These are phyloP conservation scores for Lottia scabra DNA, from an alignment of 2,888 invertebrate species.

Conservation along the genomic window DNA sequence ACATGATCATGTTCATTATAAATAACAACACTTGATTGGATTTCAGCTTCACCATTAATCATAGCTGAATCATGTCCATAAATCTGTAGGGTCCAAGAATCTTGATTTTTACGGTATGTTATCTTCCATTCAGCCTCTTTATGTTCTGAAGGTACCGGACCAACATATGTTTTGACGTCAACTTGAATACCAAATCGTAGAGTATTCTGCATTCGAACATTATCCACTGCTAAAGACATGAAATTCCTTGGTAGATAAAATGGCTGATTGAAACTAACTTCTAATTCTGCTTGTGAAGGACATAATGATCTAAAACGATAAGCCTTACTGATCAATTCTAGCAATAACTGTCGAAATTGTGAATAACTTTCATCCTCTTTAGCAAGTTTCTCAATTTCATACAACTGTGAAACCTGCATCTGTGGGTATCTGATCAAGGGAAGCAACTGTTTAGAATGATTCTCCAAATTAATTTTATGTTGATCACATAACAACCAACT, in stretches of 20 bases:
- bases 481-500: conserved; percentile 58
- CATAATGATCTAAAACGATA: conserved; percentile 68
- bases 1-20: conserved; percentile 64
- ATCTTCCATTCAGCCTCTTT: conserved; percentile 68
- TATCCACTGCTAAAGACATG: conserved; percentile 64
- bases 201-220: conserved; percentile 67
- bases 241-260: conserved; percentile 67
- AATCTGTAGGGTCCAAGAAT: conserved; percentile 64
- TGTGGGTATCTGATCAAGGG: conserved; percentile 67
- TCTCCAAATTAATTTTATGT: conserved; percentile 35
- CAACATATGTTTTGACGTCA: conserved; percentile 65
- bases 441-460: conserved; percentile 52
- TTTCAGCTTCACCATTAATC: conserved; percentile 61
- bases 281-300: conserved; percentile 56
- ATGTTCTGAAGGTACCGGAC: conserved; percentile 62
- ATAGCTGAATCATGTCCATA: conserved; percentile 66
- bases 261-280: conserved; percentile 53
- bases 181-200: conserved; percentile 68
- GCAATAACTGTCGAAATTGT: conserved; percentile 43
- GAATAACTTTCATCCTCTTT: conserved; percentile 29
- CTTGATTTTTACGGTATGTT: conserved; percentile 65
- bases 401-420: conserved; percentile 64
- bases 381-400: conserved; percentile 46
- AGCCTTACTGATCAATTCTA: conserved; percentile 61
- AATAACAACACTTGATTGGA: conserved; percentile 62